Percentiles rank a stretch among this genome's conserved stretches.
Conservation (phyloP, 1,140 invertebrate species). For the Whitmania pigra region DNA sequence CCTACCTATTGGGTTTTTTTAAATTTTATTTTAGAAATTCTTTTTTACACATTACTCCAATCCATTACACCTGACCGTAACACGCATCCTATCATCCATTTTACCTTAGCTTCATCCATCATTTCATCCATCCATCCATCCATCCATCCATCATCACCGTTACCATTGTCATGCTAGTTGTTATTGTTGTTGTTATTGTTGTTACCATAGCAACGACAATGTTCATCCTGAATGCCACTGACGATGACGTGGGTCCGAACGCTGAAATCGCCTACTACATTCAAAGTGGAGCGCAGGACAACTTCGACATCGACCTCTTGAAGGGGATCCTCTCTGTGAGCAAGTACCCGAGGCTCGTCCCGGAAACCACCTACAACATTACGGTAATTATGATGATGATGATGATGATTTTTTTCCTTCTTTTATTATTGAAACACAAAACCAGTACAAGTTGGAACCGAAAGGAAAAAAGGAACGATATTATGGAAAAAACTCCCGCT, state of each 20-base stretch:
- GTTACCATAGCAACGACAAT: slow-evolving; percentile 34
- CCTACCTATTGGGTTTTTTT: no score
- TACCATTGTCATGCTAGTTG: slow-evolving; percentile 49
- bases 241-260: slow-evolving; percentile 63
- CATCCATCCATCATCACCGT: slow-evolving; percentile 49
- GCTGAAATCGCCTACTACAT: slow-evolving; percentile 63
- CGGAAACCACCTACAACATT: slow-evolving; percentile 33
- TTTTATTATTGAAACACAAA: no score
- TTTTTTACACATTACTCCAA: slow-evolving; percentile 38
- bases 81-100: slow-evolving; percentile 26
- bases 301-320: slow-evolving; percentile 47
- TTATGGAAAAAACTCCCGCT: no score
- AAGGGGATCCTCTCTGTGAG: background rate
- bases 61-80: no score
- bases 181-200: no score
- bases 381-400: slow-evolving; percentile 32
- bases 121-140: slow-evolving; percentile 14
- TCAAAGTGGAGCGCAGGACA: slow-evolving; percentile 44
- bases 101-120: slow-evolving; percentile 39
- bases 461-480: no score
- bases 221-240: slow-evolving; percentile 60
- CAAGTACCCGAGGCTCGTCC: background rate
- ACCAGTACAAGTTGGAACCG: no score
- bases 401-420: no score
- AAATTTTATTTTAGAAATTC: slow-evolving; percentile 29